Evolutionary conservation across 2,888 invertebrate species (phyloP), one percentile per base, ranked within the genome.

Genomic region (Smittia aterrima): DNA sequence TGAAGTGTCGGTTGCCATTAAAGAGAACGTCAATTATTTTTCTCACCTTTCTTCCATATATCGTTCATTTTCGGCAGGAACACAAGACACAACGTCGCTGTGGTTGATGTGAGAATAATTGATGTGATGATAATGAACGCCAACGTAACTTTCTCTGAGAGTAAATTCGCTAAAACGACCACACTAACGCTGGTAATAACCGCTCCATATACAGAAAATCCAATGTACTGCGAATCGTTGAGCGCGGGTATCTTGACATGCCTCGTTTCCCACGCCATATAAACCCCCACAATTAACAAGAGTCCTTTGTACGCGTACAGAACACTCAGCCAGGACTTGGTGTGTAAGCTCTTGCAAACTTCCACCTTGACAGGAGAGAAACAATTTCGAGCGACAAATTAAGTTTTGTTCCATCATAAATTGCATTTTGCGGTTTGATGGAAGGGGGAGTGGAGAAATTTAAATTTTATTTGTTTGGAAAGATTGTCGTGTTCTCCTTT

Each of bases 231-330:
- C 3, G 95, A 95, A 83, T 96, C 96, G 83, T 96, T 96, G 25
- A 96, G 84, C 0, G 93, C 94, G 13, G 94, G 92, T 78, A 96
- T 93, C 84, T 95, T 95, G 24, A 96, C 94, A 81, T 92, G 90
- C 71, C 93, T 88, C 9, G 96, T 96, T 84, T 95, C 95, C 96
- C 96, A 96, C 0, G 96, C 96, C 95, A 96, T 95, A 84, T 95
- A 96, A 1, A 95, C 92, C 0, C 95, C 96, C 76, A 95, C 94
- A 32, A 95, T 87, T 16, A 96, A 86, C 18, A 96, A 86, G 0
- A 96, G 86, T 1, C 93, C 94, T 82, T 96, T 96, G 85, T 96
- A 96, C 7, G 91, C 92, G 82, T 95, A 96, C 11, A 96, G 87
- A 0, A 90, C 92, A 67, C 93, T 90, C n/a, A 95, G 85, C 96